Base-by-base conservation (phyloP, 2,888 invertebrate species). In the Heteromurus nitidus region DNA sequence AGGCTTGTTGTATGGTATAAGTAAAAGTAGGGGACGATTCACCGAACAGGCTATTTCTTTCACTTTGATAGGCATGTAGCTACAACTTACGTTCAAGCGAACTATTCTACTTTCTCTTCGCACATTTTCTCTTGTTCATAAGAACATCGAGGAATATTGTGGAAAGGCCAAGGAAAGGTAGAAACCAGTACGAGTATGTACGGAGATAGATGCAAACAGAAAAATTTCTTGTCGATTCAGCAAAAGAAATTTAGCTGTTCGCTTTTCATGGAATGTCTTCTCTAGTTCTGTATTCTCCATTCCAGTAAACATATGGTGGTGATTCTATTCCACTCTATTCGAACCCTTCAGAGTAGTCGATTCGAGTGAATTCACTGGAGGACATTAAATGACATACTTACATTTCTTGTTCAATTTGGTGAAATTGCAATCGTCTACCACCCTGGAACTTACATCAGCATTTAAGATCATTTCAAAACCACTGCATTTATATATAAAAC, bases 201-300 rank as follows among this genome's bases (percentile, higher is more conserved):
- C 3, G n/a, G 18, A 11, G 60, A 30, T 16, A 60, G 30, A 7
- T 30, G 28, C 30, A 60, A 60, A 30, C 26, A 30, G 30, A 30
- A 60, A 31, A 60, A 53, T 53, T 60, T 50, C 50, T 16, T 60
- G 60, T 30, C 60, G 30, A 60, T 28, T 60, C 30, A 60, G 60
- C 60, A n/a, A 30, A 60, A 30, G 26, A 55, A 26, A 55, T 55
- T 55, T 24, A 18, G 26, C 20, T 22, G 22, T 24, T 53, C 22
- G 53, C 20, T 47, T 36, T 36, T 36, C n/a, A 9, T 13, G 5
- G 36, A n/a, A 2, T 44, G 9, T 44, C 44, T 44, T 3, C n/a
- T n/a, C 36, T 36, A 5, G 5, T 36, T 36, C 36, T 9, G 7
- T 36, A 36, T 13, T 36, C 36, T 36, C n/a, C n/a, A n/a, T n/a